phyloP scores from a whole-genome alignment of 2,113 vertebrate species.

The Calypte anna region DNA sequence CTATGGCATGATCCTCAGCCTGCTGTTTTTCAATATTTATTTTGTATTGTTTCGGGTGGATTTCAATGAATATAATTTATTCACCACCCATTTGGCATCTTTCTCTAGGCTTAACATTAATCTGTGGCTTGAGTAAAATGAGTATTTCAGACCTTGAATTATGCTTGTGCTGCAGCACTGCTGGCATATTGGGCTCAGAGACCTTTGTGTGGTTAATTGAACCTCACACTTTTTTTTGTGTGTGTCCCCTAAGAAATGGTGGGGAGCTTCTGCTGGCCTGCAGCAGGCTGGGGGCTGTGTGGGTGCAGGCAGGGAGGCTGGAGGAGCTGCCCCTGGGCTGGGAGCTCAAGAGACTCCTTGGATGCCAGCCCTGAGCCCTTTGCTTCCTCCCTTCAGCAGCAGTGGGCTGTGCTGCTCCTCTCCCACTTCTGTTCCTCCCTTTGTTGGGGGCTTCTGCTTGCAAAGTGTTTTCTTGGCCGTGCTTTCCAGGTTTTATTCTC shows the following conservation, averaged over 20 bases:
- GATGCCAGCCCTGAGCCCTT: fast-evolving
- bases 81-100: not conserved
- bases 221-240: not conserved
- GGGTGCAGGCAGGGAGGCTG: not conserved
- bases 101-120: constrained; percentile 3
- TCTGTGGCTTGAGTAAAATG: not conserved
- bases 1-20: not conserved
- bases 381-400: not conserved
- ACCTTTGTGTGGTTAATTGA: not conserved
- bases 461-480: not conserved
- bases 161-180: not conserved
- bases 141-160: constrained; percentile 18
- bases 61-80: constrained; percentile 24
- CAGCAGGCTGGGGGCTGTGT: fast-evolving
- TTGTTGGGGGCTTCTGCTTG: not conserved
- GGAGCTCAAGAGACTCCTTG: not conserved
- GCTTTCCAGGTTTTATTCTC: not conserved
- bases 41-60: not conserved
- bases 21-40: not conserved
- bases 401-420: not conserved
- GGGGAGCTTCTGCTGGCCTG: not conserved
- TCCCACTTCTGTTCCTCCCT: not conserved
- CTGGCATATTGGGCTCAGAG: not conserved
- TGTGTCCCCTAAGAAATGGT: not conserved
- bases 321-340: not conserved